Evolutionary conservation across 2,113 vertebrate species (phyloP).

Genomic region (Chroicocephalus ridibundus): DNA sequence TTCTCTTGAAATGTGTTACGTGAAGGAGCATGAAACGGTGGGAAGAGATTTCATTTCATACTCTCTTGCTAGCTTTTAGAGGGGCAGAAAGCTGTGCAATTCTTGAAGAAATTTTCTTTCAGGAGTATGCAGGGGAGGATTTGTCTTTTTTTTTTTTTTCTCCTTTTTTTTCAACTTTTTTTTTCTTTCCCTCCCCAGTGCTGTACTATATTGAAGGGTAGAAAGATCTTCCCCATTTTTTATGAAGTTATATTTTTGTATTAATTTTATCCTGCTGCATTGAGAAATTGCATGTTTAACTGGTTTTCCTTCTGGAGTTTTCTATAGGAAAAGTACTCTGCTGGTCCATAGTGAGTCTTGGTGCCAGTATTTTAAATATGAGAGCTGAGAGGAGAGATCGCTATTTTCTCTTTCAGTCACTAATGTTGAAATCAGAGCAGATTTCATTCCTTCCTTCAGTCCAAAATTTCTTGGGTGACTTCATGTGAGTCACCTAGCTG

Average conservation of each 20-base stretch:
- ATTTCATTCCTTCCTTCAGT: neutral
- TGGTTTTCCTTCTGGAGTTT: neutral
- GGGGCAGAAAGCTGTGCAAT: neutral
- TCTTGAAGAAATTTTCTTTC: neutral
- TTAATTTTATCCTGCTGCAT: neutral
- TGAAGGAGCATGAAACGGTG: neutral
- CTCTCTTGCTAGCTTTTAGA: neutral
- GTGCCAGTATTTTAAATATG: neutral
- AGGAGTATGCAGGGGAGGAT: neutral
- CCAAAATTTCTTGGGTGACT: neutral
- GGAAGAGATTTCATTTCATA: neutral
- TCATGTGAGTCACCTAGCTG: neutral
- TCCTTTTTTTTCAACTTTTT: too few relatives aligned
- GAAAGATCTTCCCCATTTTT: neutral
- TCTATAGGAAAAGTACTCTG: neutral
- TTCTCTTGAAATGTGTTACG: conserved; percentile 12
- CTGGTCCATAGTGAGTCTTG: neutral
- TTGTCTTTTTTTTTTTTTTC: neutral
- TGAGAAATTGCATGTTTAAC: neutral
- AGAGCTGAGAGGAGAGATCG: neutral
- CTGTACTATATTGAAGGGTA: neutral
- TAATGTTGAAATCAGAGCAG: neutral
- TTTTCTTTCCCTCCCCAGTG: neutral
- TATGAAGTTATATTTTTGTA: neutral
- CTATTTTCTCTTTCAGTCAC: neutral